phyloP scores from a whole-genome alignment of 2,888 invertebrate species.

The Drosophila basisetae region DNA sequence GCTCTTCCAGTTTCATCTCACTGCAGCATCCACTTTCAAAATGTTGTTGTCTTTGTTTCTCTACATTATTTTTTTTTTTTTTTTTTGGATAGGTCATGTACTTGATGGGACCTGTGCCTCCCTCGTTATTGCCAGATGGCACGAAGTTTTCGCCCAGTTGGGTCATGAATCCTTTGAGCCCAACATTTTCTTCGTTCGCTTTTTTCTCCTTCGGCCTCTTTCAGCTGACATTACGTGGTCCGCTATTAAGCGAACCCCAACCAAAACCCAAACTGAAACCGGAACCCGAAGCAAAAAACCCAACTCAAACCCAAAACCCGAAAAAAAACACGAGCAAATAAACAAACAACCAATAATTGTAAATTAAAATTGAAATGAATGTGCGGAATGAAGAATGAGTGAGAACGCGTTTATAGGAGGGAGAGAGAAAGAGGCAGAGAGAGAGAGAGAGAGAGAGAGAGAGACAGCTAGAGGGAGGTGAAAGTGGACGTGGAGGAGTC shows the following conservation, averaged over 20 bases:
- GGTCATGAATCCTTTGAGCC: conserved; percentile 63
- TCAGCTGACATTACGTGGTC: conserved; percentile 39
- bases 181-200: conserved; percentile 26
- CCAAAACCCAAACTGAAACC: conserved; percentile 5
- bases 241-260: conserved; percentile 10
- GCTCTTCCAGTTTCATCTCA: conserved; percentile 1
- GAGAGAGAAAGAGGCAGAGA: background rate
- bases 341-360: conserved; percentile 68
- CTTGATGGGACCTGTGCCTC: conserved; percentile 29
- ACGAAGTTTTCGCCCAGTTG: conserved; percentile 47
- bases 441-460: background rate
- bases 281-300: background rate
- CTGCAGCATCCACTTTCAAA: conserved; percentile 4
- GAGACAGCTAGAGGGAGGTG: background rate
- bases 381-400: conserved; percentile 15
- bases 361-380: conserved; percentile 79
- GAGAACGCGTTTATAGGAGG: background rate
- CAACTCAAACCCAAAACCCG: conserved; percentile 1
- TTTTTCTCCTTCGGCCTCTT: conserved; percentile 14
- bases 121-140: conserved; percentile 33
- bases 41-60: background rate
- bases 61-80: background rate
- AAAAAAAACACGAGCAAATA: conserved; percentile 3
- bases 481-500: background rate
- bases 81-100: conserved; percentile 56